These are phyloP conservation scores for Campylomormyrus tamandua DNA, from an alignment of 2,113 vertebrate genomes.

Conservation along the genomic window DNA sequence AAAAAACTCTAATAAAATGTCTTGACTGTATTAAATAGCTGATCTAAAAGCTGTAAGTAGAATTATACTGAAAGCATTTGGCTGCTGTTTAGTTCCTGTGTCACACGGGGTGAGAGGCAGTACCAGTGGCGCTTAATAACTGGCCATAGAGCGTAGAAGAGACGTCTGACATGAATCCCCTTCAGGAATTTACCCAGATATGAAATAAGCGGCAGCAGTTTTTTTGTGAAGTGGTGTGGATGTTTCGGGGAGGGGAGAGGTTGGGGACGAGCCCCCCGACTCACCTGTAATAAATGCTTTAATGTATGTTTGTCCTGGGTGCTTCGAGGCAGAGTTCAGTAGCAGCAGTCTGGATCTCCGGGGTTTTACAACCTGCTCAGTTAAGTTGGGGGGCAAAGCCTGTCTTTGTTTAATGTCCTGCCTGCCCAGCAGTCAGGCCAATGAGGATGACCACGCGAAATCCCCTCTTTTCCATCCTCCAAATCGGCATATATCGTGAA, in stretches of 20 bases:
- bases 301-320: not conserved
- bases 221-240: not conserved
- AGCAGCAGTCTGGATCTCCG: not conserved
- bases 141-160: not conserved
- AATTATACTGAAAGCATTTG: not conserved
- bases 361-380: not conserved
- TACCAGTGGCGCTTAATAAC: not conserved
- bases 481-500: not conserved
- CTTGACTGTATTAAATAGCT: not conserved
- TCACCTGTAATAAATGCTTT: not conserved
- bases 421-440: not conserved
- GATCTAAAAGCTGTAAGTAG: conserved; percentile 1
- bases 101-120: not conserved
- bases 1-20: not conserved
- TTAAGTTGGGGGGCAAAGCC: not conserved
- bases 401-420: not conserved
- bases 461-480: not conserved
- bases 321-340: not conserved
- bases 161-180: not conserved
- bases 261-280: not conserved
- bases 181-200: not conserved
- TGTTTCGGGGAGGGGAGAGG: not conserved
- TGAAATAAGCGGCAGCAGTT: not conserved
- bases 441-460: not conserved
- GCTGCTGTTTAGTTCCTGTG: not conserved